phyloP scores from a whole-genome alignment of 2,797 vertebrate genomes.

The Sebastolobus alascanus region DNA sequence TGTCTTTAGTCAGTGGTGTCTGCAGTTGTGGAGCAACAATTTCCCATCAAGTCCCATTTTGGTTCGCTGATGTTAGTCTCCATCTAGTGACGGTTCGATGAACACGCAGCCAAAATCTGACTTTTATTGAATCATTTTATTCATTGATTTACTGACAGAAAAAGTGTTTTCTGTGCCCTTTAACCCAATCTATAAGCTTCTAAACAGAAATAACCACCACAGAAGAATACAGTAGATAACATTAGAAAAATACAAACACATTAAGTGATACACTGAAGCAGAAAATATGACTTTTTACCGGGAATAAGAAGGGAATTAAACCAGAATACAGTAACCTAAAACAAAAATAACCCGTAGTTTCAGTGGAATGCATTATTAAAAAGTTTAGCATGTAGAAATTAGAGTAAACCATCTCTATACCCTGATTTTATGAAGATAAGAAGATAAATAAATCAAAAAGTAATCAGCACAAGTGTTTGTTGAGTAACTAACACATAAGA shows the following conservation, averaged over 20 bases:
- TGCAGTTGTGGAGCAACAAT: neutral
- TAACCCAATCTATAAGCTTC: neutral
- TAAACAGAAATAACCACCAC: neutral
- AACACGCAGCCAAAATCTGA: neutral
- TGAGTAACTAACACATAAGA: neutral
- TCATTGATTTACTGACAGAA: neutral
- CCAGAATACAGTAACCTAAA: neutral
- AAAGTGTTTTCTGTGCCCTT: neutral
- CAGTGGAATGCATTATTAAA: neutral
- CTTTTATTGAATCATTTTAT: neutral
- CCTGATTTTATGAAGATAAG: neutral
- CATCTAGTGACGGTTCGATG: constrained; percentile 3
- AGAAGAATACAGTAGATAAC: neutral
- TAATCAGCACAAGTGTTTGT: neutral
- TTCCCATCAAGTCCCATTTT: accelerated
- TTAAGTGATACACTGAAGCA: neutral
- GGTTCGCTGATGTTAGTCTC: neutral
- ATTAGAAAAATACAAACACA: neutral
- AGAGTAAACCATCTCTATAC: neutral
- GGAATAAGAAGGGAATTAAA: neutral
- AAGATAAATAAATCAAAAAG: neutral
- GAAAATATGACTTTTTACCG: neutral
- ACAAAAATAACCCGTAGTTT: neutral
- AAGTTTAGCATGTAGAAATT: neutral
- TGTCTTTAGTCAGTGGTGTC: no score